Base-by-base conservation (phyloP, 1,140 invertebrate genomes). In the Nylanderia fulva region DNA sequence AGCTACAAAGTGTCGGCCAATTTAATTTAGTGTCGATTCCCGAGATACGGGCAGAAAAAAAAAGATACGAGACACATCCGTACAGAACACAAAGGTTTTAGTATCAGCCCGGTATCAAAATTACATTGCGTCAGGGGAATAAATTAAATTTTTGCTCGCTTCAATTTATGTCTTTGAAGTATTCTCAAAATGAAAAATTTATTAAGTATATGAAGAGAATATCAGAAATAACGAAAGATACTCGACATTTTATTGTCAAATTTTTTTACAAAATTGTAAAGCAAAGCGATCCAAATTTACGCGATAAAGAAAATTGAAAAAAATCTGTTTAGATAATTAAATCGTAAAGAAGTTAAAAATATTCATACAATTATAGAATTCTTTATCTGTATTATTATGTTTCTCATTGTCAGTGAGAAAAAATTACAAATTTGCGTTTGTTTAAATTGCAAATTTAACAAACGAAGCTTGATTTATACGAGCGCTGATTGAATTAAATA, bases 41-140 rank as follows among this genome's bases (percentile, higher is more conserved):
- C 21, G 68, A 79, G 58, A 84, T 33, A 18, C 9, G 15, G 7
- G n/a, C n/a, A 54, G 18, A 75, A n/a, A 56, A 2, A 42, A 88
- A 66, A 52, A 69, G 74, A 86, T 75, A 79, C 42, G 33, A 85
- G 61, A 86, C 88, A 86, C 85, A 84, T 77, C 74, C 74, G 11
- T 80, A 72, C 9, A 72, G 83, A 87, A 71, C 79, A 84, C 54
- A 82, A 91, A 90, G 74, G 63, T 84, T 91, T 90, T 86, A 54
- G 75, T 54, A 87, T 88, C 84, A 71, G 83, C 80, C 27, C 76
- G 45, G 54, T 82, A 90, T 91, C 87, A 91, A 91, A 91, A 91
- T 89, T 92, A 90, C 69, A 92, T 92, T 66, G 84, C 86, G 84
- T 90, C 86, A 85, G 87, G 68, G 36, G 68, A 86, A 91, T 79